Percentiles rank a stretch among this genome's conserved stretches.
These are phyloP conservation scores for Artibeus jamaicensis DNA, from an alignment of 2,797 vertebrate species.

Conservation along the genomic window DNA sequence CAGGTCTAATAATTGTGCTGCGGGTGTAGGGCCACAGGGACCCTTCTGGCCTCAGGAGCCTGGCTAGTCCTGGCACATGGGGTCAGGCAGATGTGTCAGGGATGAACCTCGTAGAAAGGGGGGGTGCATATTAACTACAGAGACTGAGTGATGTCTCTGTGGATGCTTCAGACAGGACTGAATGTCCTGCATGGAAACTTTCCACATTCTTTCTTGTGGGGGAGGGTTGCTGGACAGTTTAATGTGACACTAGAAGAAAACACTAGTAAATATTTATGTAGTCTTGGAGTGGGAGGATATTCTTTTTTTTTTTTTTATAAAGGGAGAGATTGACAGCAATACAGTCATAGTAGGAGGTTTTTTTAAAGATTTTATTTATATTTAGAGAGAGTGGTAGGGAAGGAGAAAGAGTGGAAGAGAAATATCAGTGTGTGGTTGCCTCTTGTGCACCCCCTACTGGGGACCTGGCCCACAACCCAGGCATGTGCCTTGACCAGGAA, in stretches of 20 bases:
- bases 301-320: neutral
- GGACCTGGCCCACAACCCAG: too few relatives aligned
- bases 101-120: neutral
- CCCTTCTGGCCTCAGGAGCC: neutral
- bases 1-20: neutral
- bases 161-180: neutral
- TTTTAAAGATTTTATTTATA: too few relatives aligned
- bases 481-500: too few relatives aligned
- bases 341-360: too few relatives aligned
- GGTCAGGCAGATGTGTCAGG: neutral
- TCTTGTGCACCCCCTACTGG: too few relatives aligned
- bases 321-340: too few relatives aligned
- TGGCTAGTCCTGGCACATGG: neutral
- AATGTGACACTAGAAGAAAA: neutral
- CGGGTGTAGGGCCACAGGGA: neutral
- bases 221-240: neutral
- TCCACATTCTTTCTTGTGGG: neutral
- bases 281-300: neutral
- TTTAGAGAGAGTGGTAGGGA: too few relatives aligned
- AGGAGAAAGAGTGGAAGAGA: too few relatives aligned
- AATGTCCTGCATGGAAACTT: neutral
- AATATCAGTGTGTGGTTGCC: too few relatives aligned
- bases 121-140: too few relatives aligned
- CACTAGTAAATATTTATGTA: neutral
- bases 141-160: neutral